A percentile compares a stretch with the other conserved stretches of the same genome.
phyloP scores from a whole-genome alignment of 2,888 invertebrate genomes.

The Eutolmus rufibarbis region DNA sequence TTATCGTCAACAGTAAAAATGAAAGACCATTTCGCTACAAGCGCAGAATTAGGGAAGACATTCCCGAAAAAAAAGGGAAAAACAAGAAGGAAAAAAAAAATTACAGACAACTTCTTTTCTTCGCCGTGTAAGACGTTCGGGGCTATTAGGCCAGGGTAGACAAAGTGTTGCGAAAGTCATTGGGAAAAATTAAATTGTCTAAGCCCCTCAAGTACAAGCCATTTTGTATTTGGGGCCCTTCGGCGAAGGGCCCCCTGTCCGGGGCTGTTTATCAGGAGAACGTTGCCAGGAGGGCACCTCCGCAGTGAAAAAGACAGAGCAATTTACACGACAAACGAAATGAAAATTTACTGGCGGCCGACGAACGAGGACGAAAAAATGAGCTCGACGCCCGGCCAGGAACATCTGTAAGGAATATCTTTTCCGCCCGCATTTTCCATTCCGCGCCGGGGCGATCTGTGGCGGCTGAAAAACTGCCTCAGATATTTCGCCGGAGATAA shows the following conservation, averaged over 20 bases:
- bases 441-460: background rate
- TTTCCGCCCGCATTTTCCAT: background rate
- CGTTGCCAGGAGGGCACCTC: constrained; percentile 7
- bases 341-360: constrained; percentile 32
- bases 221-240: constrained; percentile 2
- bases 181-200: constrained; percentile 41
- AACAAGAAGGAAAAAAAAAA: background rate
- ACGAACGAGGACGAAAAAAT: constrained; percentile 5
- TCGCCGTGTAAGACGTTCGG: constrained; percentile 4
- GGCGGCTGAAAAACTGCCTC: background rate
- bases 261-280: background rate
- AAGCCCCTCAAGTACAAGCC: constrained; percentile 30
- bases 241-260: background rate
- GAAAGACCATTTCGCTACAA: constrained; percentile 33
- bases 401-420: background rate
- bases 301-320: constrained; percentile 9
- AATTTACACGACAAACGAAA: constrained; percentile 37
- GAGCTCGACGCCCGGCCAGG: background rate
- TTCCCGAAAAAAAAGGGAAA: background rate
- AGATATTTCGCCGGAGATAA: constrained; percentile 2
- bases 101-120: background rate
- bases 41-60: constrained; percentile 29
- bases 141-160: constrained; percentile 3
- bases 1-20: constrained; percentile 34
- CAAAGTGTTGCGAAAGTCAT: constrained; percentile 37